Percentiles rank a stretch among this genome's conserved stretches.
Conservation (phyloP, 1,140 invertebrate genomes). For the Drosophila tani region DNA sequence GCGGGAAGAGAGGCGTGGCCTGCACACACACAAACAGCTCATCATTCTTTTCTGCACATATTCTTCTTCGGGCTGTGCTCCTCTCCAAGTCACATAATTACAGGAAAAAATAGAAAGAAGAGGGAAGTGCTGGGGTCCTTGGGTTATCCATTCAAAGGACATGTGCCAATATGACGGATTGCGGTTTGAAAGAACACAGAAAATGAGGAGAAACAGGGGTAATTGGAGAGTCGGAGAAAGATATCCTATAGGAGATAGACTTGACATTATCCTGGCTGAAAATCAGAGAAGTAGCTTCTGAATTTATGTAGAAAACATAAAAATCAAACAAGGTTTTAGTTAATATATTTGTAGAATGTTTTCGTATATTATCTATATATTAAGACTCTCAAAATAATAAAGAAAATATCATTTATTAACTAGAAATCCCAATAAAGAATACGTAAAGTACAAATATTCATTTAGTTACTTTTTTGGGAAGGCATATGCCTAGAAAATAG, state of each 20-base stretch:
- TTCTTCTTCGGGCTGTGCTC: constrained; percentile 19
- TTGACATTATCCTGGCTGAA: not conserved
- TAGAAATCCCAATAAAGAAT: not conserved
- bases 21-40: constrained; percentile 12
- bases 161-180: constrained; percentile 79
- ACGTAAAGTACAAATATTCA: too few species aligned
- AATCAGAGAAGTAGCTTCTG: not conserved
- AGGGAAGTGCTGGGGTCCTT: not conserved
- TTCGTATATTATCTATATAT: too few species aligned
- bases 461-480: not conserved
- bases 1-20: constrained; percentile 19
- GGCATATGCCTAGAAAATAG: not conserved
- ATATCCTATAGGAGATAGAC: not conserved
- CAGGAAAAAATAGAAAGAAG: constrained; percentile 40
- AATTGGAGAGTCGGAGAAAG: not conserved
- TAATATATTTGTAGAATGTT: not conserved
- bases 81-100: constrained; percentile 72
- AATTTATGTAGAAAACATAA: too few species aligned
- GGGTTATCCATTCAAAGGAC: constrained; percentile 63
- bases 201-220: not conserved
- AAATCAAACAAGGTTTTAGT: too few species aligned
- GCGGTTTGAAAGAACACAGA: constrained; percentile 54
- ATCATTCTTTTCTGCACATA: constrained; percentile 19
- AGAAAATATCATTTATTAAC: not conserved
- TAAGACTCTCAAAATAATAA: not conserved